Evolutionary conservation across 2,797 vertebrate species (phyloP).

Genomic region (Lithobates sylvaticus): DNA sequence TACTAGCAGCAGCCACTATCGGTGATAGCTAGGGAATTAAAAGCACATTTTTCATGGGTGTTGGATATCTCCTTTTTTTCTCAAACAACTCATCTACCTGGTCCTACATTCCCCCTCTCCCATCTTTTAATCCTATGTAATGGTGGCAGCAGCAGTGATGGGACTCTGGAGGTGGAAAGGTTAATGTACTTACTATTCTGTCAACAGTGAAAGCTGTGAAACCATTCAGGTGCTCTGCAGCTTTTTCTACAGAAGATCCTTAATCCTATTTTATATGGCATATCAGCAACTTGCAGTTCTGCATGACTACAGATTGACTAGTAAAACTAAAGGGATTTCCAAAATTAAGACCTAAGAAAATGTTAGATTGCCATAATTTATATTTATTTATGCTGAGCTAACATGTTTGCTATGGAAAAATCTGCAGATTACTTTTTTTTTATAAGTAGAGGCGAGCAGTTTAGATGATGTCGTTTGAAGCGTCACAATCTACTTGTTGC

Average conservation of each 20-base stretch:
- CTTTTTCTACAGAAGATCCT: constrained; percentile 66
- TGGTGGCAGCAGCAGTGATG: constrained; percentile 61
- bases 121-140: constrained; percentile 68
- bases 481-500: not conserved
- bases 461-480: not conserved
- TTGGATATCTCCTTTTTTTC: constrained; percentile 69
- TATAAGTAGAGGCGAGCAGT: constrained; percentile 6
- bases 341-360: constrained; percentile 63
- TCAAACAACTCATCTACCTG: constrained; percentile 68
- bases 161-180: constrained; percentile 62
- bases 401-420: constrained; percentile 54
- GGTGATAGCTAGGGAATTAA: constrained; percentile 85
- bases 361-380: constrained; percentile 39
- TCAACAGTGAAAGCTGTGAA: constrained; percentile 67
- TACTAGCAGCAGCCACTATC: constrained; percentile 85
- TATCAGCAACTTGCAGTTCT: constrained; percentile 67
- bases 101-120: constrained; percentile 70
- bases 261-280: constrained; percentile 64
- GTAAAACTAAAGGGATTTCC: constrained; percentile 62
- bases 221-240: constrained; percentile 69
- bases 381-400: constrained; percentile 52
- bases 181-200: constrained; percentile 68
- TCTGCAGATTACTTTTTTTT: constrained; percentile 21
- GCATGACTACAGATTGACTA: constrained; percentile 56
- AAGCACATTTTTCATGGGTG: constrained; percentile 82